Evolutionary conservation across 2,113 vertebrate genomes (phyloP).

Genomic region (Emydocephalus ijimae): DNA sequence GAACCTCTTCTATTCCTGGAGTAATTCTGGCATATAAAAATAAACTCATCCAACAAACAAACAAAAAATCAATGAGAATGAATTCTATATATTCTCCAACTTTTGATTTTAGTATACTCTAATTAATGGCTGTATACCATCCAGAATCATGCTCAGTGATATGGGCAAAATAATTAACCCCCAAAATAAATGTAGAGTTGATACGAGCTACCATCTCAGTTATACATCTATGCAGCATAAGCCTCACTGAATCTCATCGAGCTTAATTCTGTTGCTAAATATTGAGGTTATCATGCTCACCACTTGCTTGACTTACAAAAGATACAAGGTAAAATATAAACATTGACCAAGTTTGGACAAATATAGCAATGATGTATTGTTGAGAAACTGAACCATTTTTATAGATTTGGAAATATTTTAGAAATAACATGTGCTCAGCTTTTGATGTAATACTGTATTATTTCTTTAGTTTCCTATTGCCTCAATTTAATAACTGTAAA

Average conservation of each 20-base stretch:
- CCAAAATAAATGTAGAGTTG: not conserved
- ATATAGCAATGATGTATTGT: conserved; percentile 31
- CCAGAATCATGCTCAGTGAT: not conserved
- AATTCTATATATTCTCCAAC: not conserved
- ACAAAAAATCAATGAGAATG: not conserved
- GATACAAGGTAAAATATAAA: conserved; percentile 34
- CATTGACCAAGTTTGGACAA: not conserved
- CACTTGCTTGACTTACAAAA: conserved; percentile 40
- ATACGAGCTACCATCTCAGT: not conserved
- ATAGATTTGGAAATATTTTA: not conserved
- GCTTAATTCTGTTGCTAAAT: not conserved
- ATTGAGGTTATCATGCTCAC: conserved; percentile 11
- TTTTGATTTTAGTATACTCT: not conserved
- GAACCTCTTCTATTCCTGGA: rapidly evolving
- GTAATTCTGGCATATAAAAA: not conserved
- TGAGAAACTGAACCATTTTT: not conserved
- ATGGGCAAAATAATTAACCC: not conserved
- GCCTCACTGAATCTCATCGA: not conserved
- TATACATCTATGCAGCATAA: not conserved
- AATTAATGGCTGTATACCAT: not conserved
- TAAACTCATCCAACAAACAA: not conserved
- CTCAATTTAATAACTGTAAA: not conserved
- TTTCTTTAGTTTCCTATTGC: not conserved
- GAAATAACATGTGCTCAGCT: not conserved
- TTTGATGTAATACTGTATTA: not conserved